Conservation (phyloP, 2,888 invertebrate genomes). For the Euzophera pinguis region DNA sequence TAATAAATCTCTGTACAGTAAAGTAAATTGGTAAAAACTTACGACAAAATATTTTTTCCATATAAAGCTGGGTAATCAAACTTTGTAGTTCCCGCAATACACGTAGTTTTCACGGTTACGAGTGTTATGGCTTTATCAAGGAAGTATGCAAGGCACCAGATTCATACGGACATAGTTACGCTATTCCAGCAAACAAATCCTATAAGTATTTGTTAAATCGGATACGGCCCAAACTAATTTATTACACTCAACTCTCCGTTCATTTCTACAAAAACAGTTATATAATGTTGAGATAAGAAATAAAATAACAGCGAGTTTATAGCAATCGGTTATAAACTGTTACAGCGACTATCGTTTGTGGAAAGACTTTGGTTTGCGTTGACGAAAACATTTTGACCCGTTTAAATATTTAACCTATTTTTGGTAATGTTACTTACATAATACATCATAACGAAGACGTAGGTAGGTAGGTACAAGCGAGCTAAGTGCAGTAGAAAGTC, state of each 20-base stretch:
- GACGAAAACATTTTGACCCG: too few species aligned
- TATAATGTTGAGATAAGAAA: constrained; percentile 14
- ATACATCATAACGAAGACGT: constrained; percentile 41
- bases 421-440: constrained; percentile 67
- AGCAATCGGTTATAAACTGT: constrained; percentile 12
- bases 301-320: constrained; percentile 13
- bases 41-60: too few species aligned
- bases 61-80: too few species aligned
- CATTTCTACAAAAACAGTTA: constrained; percentile 6
- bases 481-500: constrained; percentile 62
- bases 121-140: too few species aligned
- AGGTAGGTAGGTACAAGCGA: constrained; percentile 43
- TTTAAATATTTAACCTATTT: constrained; percentile 36
- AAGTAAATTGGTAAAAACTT: too few species aligned
- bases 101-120: too few species aligned
- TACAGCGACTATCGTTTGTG: neutral
- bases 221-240: neutral
- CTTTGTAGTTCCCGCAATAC: too few species aligned
- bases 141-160: too few species aligned
- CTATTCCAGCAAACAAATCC: too few species aligned
- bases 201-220: neutral
- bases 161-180: too few species aligned
- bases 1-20: too few species aligned
- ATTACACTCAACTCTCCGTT: neutral
- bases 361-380: neutral